These are phyloP conservation scores for Drosophila affinis DNA, from an alignment of 2,888 invertebrate species.

Conservation along the genomic window DNA sequence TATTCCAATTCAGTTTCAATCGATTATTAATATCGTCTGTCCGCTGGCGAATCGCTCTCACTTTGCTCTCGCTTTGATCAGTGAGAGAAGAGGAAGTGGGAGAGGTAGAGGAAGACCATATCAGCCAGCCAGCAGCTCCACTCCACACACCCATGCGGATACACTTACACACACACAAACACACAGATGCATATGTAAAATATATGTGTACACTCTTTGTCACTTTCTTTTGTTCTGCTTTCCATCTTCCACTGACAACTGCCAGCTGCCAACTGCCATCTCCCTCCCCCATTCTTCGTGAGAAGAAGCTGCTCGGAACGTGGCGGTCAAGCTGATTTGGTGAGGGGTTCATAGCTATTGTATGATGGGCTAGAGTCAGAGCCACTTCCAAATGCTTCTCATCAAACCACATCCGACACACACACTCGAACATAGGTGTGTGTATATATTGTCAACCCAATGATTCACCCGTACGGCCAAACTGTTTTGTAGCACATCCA, in stretches of 20 bases:
- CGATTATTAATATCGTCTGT: constrained; percentile 45
- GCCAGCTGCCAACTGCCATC: too few relatives aligned
- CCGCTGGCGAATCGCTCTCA: constrained; percentile 41
- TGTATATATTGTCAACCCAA: constrained; percentile 14
- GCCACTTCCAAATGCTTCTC: constrained; percentile 8
- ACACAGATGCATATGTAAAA: too few relatives aligned
- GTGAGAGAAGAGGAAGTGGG: background rate
- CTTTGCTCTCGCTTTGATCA: constrained; percentile 34
- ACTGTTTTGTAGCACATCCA: background rate
- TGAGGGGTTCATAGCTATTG: constrained; percentile 5
- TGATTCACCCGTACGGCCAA: background rate
- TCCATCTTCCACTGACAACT: background rate
- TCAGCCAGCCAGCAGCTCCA: constrained; percentile 11
- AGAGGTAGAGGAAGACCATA: background rate
- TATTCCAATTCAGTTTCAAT: constrained; percentile 33
- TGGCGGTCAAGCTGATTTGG: constrained; percentile 51
- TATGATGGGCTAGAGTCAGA: background rate
- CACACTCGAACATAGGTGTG: background rate
- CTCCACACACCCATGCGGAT: constrained; percentile 9
- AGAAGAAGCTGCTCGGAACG: constrained; percentile 44
- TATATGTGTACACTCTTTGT: constrained; percentile 25
- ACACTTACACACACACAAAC: constrained; percentile 3
- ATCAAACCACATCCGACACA: background rate
- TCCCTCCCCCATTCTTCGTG: constrained; percentile 24
- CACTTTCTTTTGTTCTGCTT: constrained; percentile 71